These are phyloP conservation scores for Oreochromis spilurus DNA, from an alignment of 2,113 vertebrate species.

Conservation along the genomic window DNA sequence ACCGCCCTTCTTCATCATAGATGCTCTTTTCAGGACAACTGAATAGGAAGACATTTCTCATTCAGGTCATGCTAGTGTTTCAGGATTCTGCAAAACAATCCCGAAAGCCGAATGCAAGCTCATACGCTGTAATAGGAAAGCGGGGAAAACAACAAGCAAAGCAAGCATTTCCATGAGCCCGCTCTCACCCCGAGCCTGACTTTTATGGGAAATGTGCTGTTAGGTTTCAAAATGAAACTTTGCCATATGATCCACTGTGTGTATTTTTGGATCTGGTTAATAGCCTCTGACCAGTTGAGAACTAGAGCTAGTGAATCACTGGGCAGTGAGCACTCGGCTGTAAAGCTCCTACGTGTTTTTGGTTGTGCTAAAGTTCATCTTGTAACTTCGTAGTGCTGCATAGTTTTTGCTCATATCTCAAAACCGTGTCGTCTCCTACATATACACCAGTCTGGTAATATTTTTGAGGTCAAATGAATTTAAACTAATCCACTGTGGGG, in stretches of 20 bases:
- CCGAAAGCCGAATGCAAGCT: slow-evolving; percentile 22
- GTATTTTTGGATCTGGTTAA: slow-evolving; percentile 30
- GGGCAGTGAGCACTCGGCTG: not conserved
- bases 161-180: not conserved
- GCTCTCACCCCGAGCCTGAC: not conserved
- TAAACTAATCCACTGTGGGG: slow-evolving; percentile 3
- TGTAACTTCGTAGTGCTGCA: not conserved
- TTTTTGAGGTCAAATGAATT: slow-evolving; percentile 43
- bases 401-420: not conserved
- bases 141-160: slow-evolving; percentile 9
- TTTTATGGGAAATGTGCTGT: not conserved
- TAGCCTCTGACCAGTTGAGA: slow-evolving; percentile 12
- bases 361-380: slow-evolving; percentile 22
- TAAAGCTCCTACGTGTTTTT: slow-evolving; percentile 13
- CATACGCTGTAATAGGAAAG: not conserved
- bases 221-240: slow-evolving; percentile 26
- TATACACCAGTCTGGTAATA: not conserved
- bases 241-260: not conserved
- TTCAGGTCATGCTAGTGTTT: slow-evolving; percentile 46
- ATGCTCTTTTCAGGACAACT: slow-evolving; percentile 41
- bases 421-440: not conserved
- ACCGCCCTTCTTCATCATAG: slow-evolving; percentile 46
- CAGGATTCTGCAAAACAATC: slow-evolving; percentile 27
- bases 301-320: not conserved
- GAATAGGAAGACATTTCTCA: slow-evolving; percentile 37